phyloP scores from a whole-genome alignment of 2,797 vertebrate species.

The Sphenodon punctatus region DNA sequence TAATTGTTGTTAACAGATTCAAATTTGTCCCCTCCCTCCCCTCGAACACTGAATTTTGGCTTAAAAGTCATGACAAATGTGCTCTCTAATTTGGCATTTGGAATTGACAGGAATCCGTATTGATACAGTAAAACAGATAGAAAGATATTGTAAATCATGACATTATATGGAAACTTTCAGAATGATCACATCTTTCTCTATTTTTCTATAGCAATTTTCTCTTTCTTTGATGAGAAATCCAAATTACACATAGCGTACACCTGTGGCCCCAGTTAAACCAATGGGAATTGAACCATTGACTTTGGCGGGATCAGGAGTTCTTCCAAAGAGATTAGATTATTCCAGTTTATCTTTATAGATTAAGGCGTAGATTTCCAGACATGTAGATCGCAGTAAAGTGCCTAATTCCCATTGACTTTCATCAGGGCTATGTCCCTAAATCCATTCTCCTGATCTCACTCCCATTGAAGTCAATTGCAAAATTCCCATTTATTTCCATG shows the following conservation, averaged over 20 bases:
- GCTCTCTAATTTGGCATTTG: not conserved
- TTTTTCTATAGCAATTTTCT: not conserved
- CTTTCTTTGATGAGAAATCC: constrained; percentile 2
- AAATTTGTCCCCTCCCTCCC: not conserved
- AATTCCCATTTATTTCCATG: not conserved
- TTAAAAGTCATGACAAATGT: not conserved
- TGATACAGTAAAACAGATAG: no score
- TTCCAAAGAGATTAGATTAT: not conserved
- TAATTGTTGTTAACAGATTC: no score
- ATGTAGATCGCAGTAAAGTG: no score
- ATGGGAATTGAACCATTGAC: constrained; percentile 10
- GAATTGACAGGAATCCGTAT: not conserved
- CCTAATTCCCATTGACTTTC: no score
- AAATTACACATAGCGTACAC: not conserved
- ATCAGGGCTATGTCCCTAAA: no score
- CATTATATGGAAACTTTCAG: not conserved
- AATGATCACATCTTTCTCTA: not conserved
- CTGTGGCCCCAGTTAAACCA: constrained; percentile 10
- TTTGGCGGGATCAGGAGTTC: not conserved
- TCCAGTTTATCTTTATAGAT: not conserved
- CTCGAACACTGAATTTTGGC: not conserved
- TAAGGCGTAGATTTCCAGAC: not conserved
- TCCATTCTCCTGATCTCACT: no score
- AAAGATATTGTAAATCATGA: no score
- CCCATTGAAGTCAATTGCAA: not conserved